Evolutionary conservation across 2,888 invertebrate genomes (phyloP).

Genomic region (Nudaria mundana): DNA sequence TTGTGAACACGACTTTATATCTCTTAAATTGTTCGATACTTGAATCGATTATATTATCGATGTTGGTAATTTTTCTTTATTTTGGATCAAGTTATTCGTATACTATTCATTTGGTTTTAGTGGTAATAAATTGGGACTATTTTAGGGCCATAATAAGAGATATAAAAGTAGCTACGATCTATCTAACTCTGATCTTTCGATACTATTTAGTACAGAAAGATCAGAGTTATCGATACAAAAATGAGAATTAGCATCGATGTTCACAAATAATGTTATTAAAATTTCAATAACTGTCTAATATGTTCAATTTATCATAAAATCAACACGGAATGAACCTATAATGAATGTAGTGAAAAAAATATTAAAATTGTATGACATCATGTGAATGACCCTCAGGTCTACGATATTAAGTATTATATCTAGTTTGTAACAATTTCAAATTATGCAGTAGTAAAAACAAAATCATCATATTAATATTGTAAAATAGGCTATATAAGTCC

Average conservation of each 20-base stretch:
- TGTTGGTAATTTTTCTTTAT: conserved; percentile 3
- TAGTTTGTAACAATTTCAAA: conserved; percentile 75
- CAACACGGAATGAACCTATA: conserved; percentile 57
- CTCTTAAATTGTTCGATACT: neutral
- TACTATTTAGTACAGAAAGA: neutral
- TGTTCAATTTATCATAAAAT: conserved; percentile 58
- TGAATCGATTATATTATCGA: neutral
- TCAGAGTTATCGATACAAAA: neutral
- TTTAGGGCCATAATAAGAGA: too few species aligned
- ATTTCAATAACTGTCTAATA: conserved; percentile 73
- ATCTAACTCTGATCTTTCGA: too few species aligned
- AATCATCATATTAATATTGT: conserved; percentile 77
- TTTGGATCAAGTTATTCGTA: conserved; percentile 24
- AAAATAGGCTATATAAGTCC: conserved; percentile 75
- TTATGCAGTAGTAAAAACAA: conserved; percentile 77
- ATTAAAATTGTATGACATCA: conserved; percentile 59
- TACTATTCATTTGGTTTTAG: conserved; percentile 29
- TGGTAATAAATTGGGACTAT: too few species aligned
- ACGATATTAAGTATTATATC: conserved; percentile 54
- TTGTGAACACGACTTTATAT: conserved; percentile 29
- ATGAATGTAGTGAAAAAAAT: conserved; percentile 70
- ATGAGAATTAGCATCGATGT: conserved; percentile 4
- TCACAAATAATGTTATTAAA: conserved; percentile 46
- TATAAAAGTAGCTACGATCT: too few species aligned
- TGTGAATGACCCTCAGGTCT: conserved; percentile 63